Base-by-base conservation (phyloP, 1,140 invertebrate species). In the Leptopilina boulardi region DNA sequence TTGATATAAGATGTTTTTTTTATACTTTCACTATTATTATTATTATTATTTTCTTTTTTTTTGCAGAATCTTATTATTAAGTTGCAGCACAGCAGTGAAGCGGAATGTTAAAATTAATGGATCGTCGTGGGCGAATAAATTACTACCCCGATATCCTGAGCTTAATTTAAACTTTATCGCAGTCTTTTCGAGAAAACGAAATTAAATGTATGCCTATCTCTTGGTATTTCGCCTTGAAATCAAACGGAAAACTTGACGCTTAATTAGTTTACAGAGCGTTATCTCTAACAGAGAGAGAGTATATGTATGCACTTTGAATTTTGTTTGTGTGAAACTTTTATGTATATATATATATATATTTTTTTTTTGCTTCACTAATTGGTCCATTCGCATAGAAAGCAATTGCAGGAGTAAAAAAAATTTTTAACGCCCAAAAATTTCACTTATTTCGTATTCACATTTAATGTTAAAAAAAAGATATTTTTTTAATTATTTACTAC, bases 181-280 rank as follows among this genome's bases (percentile, higher is more conserved):
- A 66, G 59, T 66, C 59, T 66, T 66, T 66, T 66, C 59, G 59
- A 66, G 59, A 66, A 30, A 66, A 66, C 59, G 59, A 66, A 66
- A 66, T 66, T 66, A 30, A 66, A 66, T 66, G 23, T 66, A 66
- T 30, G 59, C 59, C 59, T 66, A 66, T 66, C 59, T 66, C 59
- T 66, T 6, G 21, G 59, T 26, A 66, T 66, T 66, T 66, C 59
- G 59, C 59, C 23, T 66, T 30, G 59, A 66, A 66, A 66, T 66
- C 59, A 66, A 66, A 66, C 59, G 59, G 59, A 66, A 66, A 66
- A 66, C 59, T 66, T n/a, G 59, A 34, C 59, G 59, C 59, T 66
- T 66, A 66, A 66, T 66, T 66, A 66, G 59, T 66, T 66, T 66
- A 66, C 59, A 34, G 59, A 66, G 59, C 26, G 26, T 30, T 66